Percentiles rank a stretch among this genome's conserved stretches.
Conservation (phyloP, 2,797 vertebrate species). For the Sebastiscus albofasciatus region DNA sequence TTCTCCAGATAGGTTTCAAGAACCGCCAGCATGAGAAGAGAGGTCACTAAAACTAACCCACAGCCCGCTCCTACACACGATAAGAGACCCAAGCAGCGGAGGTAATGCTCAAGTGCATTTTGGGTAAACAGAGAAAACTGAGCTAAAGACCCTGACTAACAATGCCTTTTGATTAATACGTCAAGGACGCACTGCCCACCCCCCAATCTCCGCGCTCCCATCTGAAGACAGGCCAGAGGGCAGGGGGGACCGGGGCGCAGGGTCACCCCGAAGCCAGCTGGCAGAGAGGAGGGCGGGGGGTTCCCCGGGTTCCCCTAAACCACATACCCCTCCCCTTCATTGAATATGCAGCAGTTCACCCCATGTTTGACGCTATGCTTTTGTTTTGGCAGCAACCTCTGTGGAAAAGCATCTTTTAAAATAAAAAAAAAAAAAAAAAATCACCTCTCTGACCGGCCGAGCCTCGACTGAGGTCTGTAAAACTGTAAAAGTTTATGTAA, state of each 20-base stretch:
- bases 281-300: conserved; percentile 52
- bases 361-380: conserved; percentile 63
- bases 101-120: conserved; percentile 66
- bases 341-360: conserved; percentile 75
- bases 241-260: conserved; percentile 70
- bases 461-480: conserved; percentile 95
- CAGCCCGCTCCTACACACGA: conserved; percentile 45
- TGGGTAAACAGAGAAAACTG: conserved; percentile 69
- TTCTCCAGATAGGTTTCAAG: conserved; percentile 59
- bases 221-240: conserved; percentile 81
- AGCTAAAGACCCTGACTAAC: conserved; percentile 71
- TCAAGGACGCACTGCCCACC: conserved; percentile 69
- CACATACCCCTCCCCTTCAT: conserved; percentile 51
- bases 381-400: conserved; percentile 81
- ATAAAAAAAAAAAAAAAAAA: conserved; percentile 21
- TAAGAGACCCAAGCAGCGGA: conserved; percentile 65
- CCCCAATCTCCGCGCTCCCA: conserved; percentile 43
- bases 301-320: conserved; percentile 30
- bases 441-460: conserved; percentile 84
- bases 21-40: conserved; percentile 54
- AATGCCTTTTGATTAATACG: conserved; percentile 79
- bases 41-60: conserved; percentile 42
- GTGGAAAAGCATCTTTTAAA: conserved; percentile 64
- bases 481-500: conserved; percentile 99
- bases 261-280: conserved; percentile 82